Conservation (phyloP, 2,797 vertebrate species). For the Odontamblyopus rebecca region DNA sequence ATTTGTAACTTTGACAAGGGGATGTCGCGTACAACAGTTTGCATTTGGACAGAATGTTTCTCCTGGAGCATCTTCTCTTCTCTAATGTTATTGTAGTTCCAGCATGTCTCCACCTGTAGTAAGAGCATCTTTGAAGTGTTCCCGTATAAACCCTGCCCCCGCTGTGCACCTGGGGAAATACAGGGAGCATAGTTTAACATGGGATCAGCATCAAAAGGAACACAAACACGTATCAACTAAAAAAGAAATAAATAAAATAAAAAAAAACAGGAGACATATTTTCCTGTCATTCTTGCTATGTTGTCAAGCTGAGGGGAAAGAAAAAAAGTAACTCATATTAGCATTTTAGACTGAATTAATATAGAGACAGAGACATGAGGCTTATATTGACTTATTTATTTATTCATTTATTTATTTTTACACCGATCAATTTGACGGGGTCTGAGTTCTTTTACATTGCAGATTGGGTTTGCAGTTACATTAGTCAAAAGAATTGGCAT, state of each 20-base stretch:
- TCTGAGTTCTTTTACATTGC: too few species aligned
- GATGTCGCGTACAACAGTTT: not conserved
- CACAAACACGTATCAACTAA: constrained; percentile 28
- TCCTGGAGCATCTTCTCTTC: not conserved
- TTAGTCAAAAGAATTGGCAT: too few species aligned
- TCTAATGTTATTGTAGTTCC: constrained; percentile 13
- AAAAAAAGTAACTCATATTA: not conserved
- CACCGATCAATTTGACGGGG: not conserved
- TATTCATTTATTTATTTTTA: not conserved
- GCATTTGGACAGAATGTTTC: not conserved
- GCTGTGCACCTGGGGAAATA: constrained; percentile 65
- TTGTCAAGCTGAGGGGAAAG: not conserved
- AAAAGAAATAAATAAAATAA: constrained; percentile 38
- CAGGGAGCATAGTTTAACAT: constrained; percentile 44
- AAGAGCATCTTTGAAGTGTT: constrained; percentile 54
- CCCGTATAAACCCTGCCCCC: constrained; percentile 52
- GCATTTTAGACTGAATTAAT: not conserved
- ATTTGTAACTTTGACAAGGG: too few species aligned
- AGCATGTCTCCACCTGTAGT: constrained; percentile 43
- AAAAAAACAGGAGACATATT: constrained; percentile 33
- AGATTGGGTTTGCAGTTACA: too few species aligned
- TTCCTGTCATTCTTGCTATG: constrained; percentile 11
- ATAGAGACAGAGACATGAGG: not conserved
- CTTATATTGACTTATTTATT: not conserved
- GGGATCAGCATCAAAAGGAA: constrained; percentile 59